Base-by-base conservation (phyloP, 2,113 vertebrate species). In the Corythoichthys intestinalis region DNA sequence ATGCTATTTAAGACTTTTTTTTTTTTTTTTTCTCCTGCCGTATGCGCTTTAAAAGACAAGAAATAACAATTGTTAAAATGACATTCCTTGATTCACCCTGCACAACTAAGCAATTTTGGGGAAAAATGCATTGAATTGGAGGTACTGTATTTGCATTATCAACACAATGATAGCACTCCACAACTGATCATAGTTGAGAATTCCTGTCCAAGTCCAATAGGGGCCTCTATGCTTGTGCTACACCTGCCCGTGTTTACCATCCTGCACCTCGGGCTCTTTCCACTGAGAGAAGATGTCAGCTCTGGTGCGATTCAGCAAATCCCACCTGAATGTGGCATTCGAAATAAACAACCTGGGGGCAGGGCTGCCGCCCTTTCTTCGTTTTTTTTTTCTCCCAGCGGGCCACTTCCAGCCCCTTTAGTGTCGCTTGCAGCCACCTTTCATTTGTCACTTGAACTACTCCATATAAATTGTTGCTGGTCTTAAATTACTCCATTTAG, bases 161-260 rank as follows among this genome's bases (percentile, higher is more conserved):
- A 46, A 44, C 3, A 39, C n/a, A 6, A 47, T 41, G 38, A 41
- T n/a, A 12, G 17, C n/a, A 46, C 17, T 46, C 17, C 10, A 46
- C 41, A 17, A 12, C 39, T 46, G 38, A 8, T 46, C 39, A 4
- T 44, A 44, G 52, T 66, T 72, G 85, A 90, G 94, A 85, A 80
- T 92, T 84, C 80, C 77, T 71, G 93, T 65, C 86, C 79, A 75
- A 92, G 91, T 88, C 34, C 94, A 92, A 52, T 58, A 86, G 89
- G 93, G 94, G 84, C 91, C 92, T 73, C 93, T 89, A 72, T 91
- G 93, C 85, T 93, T 90, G 66, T 94, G 93, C 76, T 95, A 93
- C 77, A 85, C 77, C 93, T 94, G 88, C 92, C 94, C 76, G 93
- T 98, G 95, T 97, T 98, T 94, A 96, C 96, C 75, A 95, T 94